phyloP scores from a whole-genome alignment of 2,113 vertebrate genomes.

The Motacilla tschutschensis region DNA sequence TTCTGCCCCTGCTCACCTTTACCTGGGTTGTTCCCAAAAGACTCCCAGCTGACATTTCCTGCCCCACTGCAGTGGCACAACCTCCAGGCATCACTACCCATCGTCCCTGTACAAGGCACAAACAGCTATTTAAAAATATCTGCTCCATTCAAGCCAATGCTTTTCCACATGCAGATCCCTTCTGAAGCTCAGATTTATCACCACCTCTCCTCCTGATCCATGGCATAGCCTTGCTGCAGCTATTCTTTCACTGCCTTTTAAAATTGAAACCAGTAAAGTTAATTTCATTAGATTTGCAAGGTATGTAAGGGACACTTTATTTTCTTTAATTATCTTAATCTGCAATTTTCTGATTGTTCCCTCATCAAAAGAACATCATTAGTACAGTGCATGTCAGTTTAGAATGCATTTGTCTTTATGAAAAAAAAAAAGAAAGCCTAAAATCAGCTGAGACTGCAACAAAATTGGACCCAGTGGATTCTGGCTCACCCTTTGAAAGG shows the following conservation, averaged over 20 bases:
- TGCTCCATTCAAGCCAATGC: background rate
- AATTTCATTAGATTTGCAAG: background rate
- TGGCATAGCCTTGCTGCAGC: fast-evolving
- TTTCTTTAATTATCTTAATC: background rate
- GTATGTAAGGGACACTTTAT: background rate
- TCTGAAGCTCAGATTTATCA: background rate
- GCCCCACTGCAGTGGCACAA: background rate
- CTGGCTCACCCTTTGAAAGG: background rate
- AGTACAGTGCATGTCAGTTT: background rate
- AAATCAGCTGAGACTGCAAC: background rate
- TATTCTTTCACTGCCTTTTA: background rate
- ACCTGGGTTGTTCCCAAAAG: background rate
- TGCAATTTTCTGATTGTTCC: background rate
- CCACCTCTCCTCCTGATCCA: background rate
- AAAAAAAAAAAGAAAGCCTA: background rate
- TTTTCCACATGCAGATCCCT: background rate
- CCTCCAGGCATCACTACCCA: background rate
- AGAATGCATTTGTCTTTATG: background rate
- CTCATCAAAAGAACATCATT: background rate
- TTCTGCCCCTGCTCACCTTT: background rate
- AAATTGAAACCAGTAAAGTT: background rate
- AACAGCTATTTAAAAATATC: background rate
- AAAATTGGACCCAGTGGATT: background rate
- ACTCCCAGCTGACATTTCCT: background rate
- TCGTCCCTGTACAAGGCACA: background rate